Conservation (phyloP, 2,888 invertebrate species). For the Amphipyra tragopoginis region DNA sequence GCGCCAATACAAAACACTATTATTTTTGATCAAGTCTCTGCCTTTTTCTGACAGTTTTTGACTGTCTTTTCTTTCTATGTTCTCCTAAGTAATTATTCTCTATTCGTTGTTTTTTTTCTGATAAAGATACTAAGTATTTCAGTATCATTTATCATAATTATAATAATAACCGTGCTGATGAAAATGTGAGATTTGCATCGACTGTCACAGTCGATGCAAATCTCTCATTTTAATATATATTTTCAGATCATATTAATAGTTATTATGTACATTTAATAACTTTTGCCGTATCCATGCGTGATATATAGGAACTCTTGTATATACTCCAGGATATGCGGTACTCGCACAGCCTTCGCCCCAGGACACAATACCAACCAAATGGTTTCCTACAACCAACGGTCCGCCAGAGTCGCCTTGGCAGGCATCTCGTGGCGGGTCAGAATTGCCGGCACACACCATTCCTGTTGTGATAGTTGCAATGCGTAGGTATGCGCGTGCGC, state of each 20-base stretch:
- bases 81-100: too few species aligned
- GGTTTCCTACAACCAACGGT: constrained; percentile 84
- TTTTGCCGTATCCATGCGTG: constrained; percentile 74
- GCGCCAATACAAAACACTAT: too few species aligned
- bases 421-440: constrained; percentile 78
- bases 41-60: too few species aligned
- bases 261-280: constrained; percentile 1
- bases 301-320: constrained; percentile 85
- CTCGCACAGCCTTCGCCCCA: constrained; percentile 90
- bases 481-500: constrained; percentile 76
- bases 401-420: constrained; percentile 91
- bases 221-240: too few species aligned
- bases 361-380: constrained; percentile 88
- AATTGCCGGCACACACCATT: constrained; percentile 83
- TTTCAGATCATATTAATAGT: constrained; percentile 3
- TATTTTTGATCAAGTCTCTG: too few species aligned
- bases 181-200: too few species aligned
- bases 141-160: too few species aligned
- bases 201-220: too few species aligned
- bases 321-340: constrained; percentile 88
- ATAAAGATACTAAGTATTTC: too few species aligned
- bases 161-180: too few species aligned
- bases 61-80: too few species aligned
- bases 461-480: constrained; percentile 73
- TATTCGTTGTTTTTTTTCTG: too few species aligned